Evolutionary conservation across 2,797 vertebrate species (phyloP).

Genomic region (Onychomys arenicola): DNA sequence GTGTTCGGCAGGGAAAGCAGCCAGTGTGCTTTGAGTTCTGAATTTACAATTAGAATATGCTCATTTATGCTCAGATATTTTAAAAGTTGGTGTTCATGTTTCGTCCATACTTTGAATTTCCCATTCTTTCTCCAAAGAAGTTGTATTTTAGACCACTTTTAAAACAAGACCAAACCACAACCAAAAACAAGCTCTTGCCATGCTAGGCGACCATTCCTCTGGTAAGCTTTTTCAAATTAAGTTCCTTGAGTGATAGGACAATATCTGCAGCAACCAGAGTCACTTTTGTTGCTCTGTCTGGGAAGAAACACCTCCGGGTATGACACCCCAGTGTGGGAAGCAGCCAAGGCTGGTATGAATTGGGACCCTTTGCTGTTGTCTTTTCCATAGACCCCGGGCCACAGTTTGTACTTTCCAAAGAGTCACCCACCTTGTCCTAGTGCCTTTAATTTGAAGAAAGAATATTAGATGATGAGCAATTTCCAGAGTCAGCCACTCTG

Average conservation of each 20-base stretch:
- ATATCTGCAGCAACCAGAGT: not conserved
- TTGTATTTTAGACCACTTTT: not conserved
- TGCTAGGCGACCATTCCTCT: not conserved
- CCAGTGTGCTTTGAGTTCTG: not conserved
- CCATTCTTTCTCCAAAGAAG: not conserved
- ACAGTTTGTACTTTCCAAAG: not conserved
- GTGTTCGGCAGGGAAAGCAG: not conserved
- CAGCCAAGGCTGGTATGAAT: not conserved
- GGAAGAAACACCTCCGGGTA: not conserved
- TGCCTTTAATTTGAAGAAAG: slow-evolving; percentile 34
- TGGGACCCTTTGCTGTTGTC: not conserved
- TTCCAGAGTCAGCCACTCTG: not conserved
- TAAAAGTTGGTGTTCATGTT: not conserved
- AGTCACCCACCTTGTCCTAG: not conserved
- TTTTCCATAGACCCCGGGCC: not conserved
- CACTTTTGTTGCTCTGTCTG: not conserved
- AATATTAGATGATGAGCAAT: not conserved
- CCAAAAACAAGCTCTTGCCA: not conserved
- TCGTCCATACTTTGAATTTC: slow-evolving; percentile 12
- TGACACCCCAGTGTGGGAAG: not conserved
- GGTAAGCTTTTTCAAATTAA: not conserved
- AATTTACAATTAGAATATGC: not conserved
- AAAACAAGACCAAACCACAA: not conserved
- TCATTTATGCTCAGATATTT: slow-evolving; percentile 8
- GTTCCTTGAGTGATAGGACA: not conserved